Base-by-base conservation (phyloP, 2,888 invertebrate genomes). In the Acleris holmiana region DNA sequence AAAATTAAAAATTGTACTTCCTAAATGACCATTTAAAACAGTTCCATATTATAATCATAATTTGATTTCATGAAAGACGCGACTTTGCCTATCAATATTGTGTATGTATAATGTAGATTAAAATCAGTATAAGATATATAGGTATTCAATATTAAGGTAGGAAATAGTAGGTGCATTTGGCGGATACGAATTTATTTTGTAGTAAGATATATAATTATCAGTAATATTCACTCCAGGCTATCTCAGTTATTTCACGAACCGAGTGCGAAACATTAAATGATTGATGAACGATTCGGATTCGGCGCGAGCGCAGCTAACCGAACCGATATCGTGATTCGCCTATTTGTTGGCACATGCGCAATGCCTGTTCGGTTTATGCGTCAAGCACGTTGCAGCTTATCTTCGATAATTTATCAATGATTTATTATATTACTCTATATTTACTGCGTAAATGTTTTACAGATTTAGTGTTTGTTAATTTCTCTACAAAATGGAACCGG, bases 321-420 rank as follows among this genome's bases (percentile, higher is more conserved):
- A 69, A 60, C 67, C 59, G 67, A 71, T n/a, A n/a, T 84, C 86
- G 85, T 86, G 86, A 80, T 75, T 68, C 19, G 68, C 72, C 76
- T 73, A 82, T 86, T 85, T 79, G 76, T 74, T 71, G 55, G 71
- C 70, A 73, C 68, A 66, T 74, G 19, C 47, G 19, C 21, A 54
- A 54, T 41, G n/a, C 40, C 54, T 55, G 23, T 55, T 44, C 23
- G 23, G 23, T 21, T 53, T 19, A 40, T 19, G 53, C 15, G 19
- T 53, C 18, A 13, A 53, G 40, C 40, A 40, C 21, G 53, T 25
- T 17, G 18, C 13, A 35, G 18, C 19, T 21, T 19, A 53, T 40
- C 53, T 40, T 13, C 17, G 15, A 44, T 44, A 17, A 17, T n/a
- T 44, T n/a, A 44, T n/a, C 17, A 44, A n/a, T 44, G 17, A 7